These are phyloP conservation scores for Cremastobaeus sp. DNA, from an alignment of 2,888 invertebrate species.

Conservation along the genomic window DNA sequence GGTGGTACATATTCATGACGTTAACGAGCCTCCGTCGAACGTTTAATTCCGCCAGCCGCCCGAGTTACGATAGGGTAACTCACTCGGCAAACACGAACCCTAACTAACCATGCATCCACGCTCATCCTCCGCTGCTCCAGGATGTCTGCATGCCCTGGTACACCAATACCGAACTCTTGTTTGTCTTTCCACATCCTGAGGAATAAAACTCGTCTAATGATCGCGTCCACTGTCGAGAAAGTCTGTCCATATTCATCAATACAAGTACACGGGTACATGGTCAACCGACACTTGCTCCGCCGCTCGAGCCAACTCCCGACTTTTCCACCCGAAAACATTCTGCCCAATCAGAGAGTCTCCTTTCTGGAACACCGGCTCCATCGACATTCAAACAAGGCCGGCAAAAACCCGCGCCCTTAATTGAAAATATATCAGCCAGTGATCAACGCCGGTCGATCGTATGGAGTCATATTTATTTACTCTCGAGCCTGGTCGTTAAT, in stretches of 20 bases:
- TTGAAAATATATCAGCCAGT: constrained; percentile 23
- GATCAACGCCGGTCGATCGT: no score
- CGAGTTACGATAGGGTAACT: constrained; percentile 78
- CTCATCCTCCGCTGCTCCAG: constrained; percentile 55
- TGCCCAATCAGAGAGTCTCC: no score
- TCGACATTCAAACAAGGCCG: no score
- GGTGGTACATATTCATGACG: constrained; percentile 79
- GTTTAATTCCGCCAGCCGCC: constrained; percentile 79
- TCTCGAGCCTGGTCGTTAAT: constrained; percentile 1
- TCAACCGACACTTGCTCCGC: no score
- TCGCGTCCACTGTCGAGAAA: constrained; percentile 54
- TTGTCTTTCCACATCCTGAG: constrained; percentile 71
- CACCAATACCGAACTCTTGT: constrained; percentile 58
- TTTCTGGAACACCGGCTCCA: no score
- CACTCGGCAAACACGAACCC: constrained; percentile 78
- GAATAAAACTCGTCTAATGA: constrained; percentile 69
- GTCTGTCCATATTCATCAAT: constrained; percentile 28
- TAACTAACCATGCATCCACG: constrained; percentile 78
- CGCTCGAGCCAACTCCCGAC: background rate
- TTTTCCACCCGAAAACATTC: background rate
- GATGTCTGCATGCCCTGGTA: constrained; percentile 42
- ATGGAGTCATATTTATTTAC: background rate
- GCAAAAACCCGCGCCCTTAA: no score
- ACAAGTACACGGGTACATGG: constrained; percentile 22
- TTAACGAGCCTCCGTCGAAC: constrained; percentile 79